Percentiles rank a stretch among this genome's conserved stretches.
These are phyloP conservation scores for Sinocyclocheilus anshuiensis DNA, from an alignment of 2,113 vertebrate species.

Conservation along the genomic window DNA sequence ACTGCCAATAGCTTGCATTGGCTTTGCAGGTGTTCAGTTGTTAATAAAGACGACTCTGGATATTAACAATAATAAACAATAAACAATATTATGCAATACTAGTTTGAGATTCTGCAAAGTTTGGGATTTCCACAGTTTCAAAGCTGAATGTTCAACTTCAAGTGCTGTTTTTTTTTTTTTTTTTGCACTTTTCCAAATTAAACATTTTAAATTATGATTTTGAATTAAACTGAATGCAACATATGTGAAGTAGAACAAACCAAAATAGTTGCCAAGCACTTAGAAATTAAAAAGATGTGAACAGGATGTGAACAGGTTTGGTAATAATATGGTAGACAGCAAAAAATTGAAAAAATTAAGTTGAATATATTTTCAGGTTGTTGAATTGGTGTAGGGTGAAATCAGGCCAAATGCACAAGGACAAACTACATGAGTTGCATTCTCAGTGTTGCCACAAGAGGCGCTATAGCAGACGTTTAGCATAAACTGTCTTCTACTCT, in stretches of 20 bases:
- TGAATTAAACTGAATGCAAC: neutral
- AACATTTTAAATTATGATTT: neutral
- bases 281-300: too few relatives aligned
- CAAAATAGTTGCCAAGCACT: neutral
- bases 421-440: neutral
- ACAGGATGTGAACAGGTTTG: too few relatives aligned
- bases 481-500: neutral
- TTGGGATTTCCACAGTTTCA: neutral
- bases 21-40: neutral
- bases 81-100: neutral
- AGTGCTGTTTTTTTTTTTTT: neutral
- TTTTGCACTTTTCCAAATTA: neutral
- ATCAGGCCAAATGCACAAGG: neutral
- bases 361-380: neutral
- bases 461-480: neutral
- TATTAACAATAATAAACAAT: neutral
- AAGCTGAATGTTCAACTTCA: neutral
- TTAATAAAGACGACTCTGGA: neutral
- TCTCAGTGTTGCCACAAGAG: conserved; percentile 9
- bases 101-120: neutral
- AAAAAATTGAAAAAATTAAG: neutral
- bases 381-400: neutral
- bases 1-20: neutral
- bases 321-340: neutral
- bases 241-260: neutral